These are phyloP conservation scores for Eristalis intricaria DNA, from an alignment of 2,888 invertebrate genomes.

Conservation along the genomic window DNA sequence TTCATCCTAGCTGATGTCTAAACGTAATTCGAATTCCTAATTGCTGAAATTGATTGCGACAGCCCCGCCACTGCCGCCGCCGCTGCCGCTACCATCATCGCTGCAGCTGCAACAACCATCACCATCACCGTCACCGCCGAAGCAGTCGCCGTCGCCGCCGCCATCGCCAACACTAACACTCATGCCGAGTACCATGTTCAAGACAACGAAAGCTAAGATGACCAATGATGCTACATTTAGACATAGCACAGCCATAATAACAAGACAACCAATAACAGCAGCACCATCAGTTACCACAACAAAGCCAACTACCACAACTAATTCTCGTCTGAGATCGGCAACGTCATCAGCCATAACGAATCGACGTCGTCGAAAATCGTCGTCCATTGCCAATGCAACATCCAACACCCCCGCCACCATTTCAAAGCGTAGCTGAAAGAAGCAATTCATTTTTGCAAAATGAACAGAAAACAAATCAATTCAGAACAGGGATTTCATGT, in stretches of 20 bases:
- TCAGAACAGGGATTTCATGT: conserved; percentile 35
- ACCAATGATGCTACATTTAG: conserved; percentile 59
- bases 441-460: conserved; percentile 24
- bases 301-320: conserved; percentile 55
- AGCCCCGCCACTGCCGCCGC: conserved; percentile 73
- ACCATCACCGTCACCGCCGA: conserved; percentile 31
- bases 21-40: conserved; percentile 81
- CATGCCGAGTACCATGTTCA: conserved; percentile 42
- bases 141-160: conserved; percentile 58
- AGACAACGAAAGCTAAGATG: conserved; percentile 70
- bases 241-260: conserved; percentile 53
- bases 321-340: conserved; percentile 44
- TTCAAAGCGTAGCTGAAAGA: conserved; percentile 68
- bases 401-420: conserved; percentile 22
- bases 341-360: conserved; percentile 54
- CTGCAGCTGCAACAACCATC: conserved; percentile 48
- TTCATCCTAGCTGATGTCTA: conserved; percentile 85
- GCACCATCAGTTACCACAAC: conserved; percentile 44
- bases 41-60: conserved; percentile 77
- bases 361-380: conserved; percentile 62
- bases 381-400: conserved; percentile 52
- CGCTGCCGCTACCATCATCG: conserved; percentile 46
- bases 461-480: conserved; percentile 19
- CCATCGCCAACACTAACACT: conserved; percentile 20
- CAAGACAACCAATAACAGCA: conserved; percentile 55